Evolutionary conservation across 2,888 invertebrate species (phyloP).

Genomic region (Tachina lurida): DNA sequence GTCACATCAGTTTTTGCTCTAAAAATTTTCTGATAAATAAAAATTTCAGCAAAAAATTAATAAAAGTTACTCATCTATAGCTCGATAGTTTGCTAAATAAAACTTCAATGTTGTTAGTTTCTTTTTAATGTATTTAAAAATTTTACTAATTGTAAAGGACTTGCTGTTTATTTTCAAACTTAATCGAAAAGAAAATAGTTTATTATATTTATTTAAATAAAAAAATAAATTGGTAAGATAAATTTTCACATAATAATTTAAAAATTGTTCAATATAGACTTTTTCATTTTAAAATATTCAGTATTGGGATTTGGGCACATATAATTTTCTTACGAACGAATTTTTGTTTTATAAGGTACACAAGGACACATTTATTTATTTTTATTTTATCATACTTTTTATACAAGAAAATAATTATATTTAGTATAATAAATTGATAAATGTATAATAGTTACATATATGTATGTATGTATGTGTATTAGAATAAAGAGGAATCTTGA

Average conservation of each 20-base stretch:
- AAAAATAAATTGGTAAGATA: neutral
- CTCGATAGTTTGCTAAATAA: neutral
- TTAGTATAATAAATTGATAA: constrained; percentile 28
- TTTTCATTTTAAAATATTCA: no score
- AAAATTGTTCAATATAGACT: no score
- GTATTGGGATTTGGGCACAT: constrained; percentile 29
- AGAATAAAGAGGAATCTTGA: constrained; percentile 39
- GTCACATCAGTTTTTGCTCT: no score
- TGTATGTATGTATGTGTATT: no score
- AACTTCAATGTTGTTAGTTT: constrained; percentile 26
- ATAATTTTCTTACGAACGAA: constrained; percentile 14
- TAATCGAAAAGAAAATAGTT: neutral
- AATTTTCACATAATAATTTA: neutral
- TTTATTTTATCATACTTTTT: constrained; percentile 10
- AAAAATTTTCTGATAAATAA: no score
- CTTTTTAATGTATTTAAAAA: constrained; percentile 47
- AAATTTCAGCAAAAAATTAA: no score
- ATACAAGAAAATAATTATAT: constrained; percentile 13
- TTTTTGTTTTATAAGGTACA: constrained; percentile 63
- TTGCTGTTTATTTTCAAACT: constrained; percentile 24
- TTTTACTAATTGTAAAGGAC: constrained; percentile 46
- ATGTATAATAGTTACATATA: neutral
- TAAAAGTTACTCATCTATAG: no score
- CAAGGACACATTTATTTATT: constrained; percentile 65
- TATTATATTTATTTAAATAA: neutral